Conservation (phyloP, 1,140 invertebrate species). For the Pseudomyrmex gracilis region DNA sequence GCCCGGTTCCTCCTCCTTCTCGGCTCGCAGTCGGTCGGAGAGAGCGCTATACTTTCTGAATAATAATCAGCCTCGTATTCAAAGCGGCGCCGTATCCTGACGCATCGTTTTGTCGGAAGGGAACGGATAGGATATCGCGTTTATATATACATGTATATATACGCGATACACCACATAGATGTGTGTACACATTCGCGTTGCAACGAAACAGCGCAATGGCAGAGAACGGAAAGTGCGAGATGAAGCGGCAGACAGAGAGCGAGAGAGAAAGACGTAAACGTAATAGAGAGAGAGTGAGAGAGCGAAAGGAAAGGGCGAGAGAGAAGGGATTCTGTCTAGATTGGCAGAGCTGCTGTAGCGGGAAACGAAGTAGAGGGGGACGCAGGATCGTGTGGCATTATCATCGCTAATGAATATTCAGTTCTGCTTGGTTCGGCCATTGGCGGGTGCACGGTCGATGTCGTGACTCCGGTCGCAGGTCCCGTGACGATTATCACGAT, state of each 20-base stretch:
- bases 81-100: conserved; percentile 60
- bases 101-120: conserved; percentile 27
- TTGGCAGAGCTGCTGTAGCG: conserved; percentile 26
- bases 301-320: not conserved
- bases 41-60: conserved; percentile 80
- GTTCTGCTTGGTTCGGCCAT: conserved; percentile 78
- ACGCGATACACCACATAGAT: conserved; percentile 1
- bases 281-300: not conserved
- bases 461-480: conserved; percentile 73
- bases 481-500: conserved; percentile 73
- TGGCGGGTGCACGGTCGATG: conserved; percentile 67
- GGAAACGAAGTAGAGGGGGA: conserved; percentile 11
- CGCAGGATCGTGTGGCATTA: conserved; percentile 78
- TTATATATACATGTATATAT: too few relatives aligned
- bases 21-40: conserved; percentile 67
- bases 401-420: conserved; percentile 84
- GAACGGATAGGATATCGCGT: conserved; percentile 31
- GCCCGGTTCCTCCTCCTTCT: conserved; percentile 30
- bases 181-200: conserved; percentile 41
- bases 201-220: conserved; percentile 41
- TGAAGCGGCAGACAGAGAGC: conserved; percentile 21
- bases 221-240: conserved; percentile 41
- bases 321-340: conserved; percentile 19
- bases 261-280: not conserved
- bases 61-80: conserved; percentile 81